A percentile compares a stretch with the other conserved stretches of the same genome.
Conservation (phyloP, 2,113 vertebrate species). For the Poeciliopsis prolifica region DNA sequence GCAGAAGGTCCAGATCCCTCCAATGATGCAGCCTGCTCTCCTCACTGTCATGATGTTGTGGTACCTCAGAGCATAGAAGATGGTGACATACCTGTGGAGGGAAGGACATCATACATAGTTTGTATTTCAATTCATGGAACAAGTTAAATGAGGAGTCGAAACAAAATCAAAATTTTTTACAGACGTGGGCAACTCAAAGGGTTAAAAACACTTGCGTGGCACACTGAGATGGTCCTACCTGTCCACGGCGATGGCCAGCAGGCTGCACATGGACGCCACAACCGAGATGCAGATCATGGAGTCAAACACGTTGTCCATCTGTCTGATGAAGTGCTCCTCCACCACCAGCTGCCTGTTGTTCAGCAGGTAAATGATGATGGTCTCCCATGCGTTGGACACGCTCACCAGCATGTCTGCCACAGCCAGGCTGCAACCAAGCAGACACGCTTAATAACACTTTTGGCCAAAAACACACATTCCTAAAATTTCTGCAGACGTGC, state of each 20-base stretch:
- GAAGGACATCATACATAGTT: neutral
- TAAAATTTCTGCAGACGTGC: neutral
- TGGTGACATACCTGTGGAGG: conserved; percentile 84
- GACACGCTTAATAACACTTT: neutral
- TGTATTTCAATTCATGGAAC: too few species aligned
- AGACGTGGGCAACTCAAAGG: neutral
- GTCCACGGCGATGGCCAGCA: conserved; percentile 93
- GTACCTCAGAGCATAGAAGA: conserved; percentile 94
- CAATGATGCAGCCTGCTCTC: conserved; percentile 86
- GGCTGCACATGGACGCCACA: conserved; percentile 95
- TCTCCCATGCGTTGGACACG: conserved; percentile 94
- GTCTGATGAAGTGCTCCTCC: conserved; percentile 88
- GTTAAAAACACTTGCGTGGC: neutral
- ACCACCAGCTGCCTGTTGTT: conserved; percentile 88
- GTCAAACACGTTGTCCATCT: conserved; percentile 95
- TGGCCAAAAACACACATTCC: neutral
- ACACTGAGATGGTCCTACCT: conserved; percentile 63
- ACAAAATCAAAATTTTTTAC: too few species aligned
- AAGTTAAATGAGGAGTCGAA: too few species aligned
- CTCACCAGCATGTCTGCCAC: conserved; percentile 97
- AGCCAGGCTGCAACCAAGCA: conserved; percentile 82
- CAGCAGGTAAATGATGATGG: conserved; percentile 91
- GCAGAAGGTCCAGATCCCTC: conserved; percentile 92
- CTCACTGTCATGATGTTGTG: conserved; percentile 92
- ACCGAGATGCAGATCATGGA: conserved; percentile 98